Percentiles rank a stretch among this genome's conserved stretches.
These are phyloP conservation scores for Enteromius argenteus DNA, from an alignment of 2,797 vertebrate genomes.

Conservation along the genomic window DNA sequence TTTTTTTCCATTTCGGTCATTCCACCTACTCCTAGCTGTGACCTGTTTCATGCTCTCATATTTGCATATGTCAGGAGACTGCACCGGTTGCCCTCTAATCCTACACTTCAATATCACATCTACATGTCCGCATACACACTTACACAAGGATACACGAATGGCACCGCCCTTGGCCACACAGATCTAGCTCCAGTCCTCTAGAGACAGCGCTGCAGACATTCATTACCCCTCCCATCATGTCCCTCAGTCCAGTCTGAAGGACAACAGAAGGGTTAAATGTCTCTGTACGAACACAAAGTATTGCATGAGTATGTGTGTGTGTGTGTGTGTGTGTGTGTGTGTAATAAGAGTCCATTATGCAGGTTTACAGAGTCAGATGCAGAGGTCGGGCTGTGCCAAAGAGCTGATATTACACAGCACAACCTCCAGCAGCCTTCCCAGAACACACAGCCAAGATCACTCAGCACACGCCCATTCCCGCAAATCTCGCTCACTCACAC, in stretches of 20 bases:
- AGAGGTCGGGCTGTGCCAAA: conserved; percentile 55
- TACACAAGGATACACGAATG: conserved; percentile 13
- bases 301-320: conserved; percentile 37
- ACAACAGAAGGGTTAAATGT: conserved; percentile 52
- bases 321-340: conserved; percentile 42
- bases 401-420: conserved; percentile 61
- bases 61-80: not conserved
- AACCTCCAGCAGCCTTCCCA: conserved; percentile 60
- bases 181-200: conserved; percentile 18
- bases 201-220: conserved; percentile 31
- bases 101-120: conserved; percentile 18
- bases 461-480: conserved; percentile 59
- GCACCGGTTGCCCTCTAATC: conserved; percentile 3
- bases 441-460: conserved; percentile 56
- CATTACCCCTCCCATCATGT: conserved; percentile 48
- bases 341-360: conserved; percentile 61
- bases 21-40: not conserved
- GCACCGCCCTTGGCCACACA: conserved; percentile 39
- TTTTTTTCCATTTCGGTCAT: not conserved
- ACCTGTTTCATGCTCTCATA: not conserved
- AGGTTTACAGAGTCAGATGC: conserved; percentile 59
- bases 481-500: conserved; percentile 53
- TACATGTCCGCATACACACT: conserved; percentile 11
- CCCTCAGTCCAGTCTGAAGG: conserved; percentile 53
- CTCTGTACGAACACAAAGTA: conserved; percentile 25